Percentiles rank a stretch among this genome's conserved stretches.
phyloP scores from a whole-genome alignment of 2,888 invertebrate species.

The Melinopterus prodromus region DNA sequence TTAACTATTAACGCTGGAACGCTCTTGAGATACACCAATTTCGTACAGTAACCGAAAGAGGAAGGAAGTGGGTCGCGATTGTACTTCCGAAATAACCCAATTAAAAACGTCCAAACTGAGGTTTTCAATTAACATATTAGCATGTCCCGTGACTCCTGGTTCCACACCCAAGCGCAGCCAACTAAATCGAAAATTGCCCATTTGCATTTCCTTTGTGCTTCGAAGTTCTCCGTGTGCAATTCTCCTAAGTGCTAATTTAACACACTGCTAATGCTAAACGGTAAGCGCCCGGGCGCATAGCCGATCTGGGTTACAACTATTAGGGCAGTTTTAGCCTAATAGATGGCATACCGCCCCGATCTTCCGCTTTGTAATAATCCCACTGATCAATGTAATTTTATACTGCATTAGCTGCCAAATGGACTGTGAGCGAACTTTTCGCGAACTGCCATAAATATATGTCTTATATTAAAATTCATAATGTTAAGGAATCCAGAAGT shows the following conservation, averaged over 20 bases:
- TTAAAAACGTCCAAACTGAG: slow-evolving; percentile 20
- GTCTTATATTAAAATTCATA: slow-evolving; percentile 25
- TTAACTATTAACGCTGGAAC: background rate
- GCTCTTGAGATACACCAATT: background rate
- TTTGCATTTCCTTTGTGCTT: slow-evolving; percentile 25
- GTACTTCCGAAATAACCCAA: slow-evolving; percentile 18
- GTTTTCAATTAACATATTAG: slow-evolving; percentile 22
- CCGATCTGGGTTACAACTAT: slow-evolving; percentile 5
- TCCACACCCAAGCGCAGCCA: background rate
- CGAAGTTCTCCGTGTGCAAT: slow-evolving; percentile 21
- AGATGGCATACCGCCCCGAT: background rate
- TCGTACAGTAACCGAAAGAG: background rate
- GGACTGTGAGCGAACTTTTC: slow-evolving; percentile 18
- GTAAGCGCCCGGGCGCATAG: background rate
- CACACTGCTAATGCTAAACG: slow-evolving; percentile 11
- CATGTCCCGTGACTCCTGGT: slow-evolving; percentile 13
- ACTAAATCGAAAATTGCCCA: slow-evolving; percentile 26
- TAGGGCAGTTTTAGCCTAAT: background rate
- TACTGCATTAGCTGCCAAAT: slow-evolving; percentile 14
- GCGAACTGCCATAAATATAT: slow-evolving; percentile 24
- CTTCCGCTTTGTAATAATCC: slow-evolving; percentile 10
- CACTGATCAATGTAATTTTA: slow-evolving; percentile 24
- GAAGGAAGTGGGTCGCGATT: background rate
- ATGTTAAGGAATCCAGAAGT: slow-evolving; percentile 23
- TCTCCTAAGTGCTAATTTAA: slow-evolving; percentile 19